These are phyloP conservation scores for Nanger granti DNA, from an alignment of 2,113 vertebrate species.

Conservation along the genomic window DNA sequence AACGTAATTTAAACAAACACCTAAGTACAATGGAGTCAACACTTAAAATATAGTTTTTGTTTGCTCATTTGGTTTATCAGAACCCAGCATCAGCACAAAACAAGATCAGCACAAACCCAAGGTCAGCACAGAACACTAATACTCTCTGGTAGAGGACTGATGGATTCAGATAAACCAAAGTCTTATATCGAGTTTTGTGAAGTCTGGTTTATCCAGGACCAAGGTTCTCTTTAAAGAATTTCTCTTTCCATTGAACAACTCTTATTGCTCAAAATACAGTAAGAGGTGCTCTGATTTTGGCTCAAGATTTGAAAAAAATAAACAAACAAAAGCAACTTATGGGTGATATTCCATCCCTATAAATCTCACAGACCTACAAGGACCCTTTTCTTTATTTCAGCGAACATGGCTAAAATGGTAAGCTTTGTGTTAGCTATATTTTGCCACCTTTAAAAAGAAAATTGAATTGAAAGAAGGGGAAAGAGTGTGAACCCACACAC, in stretches of 20 bases:
- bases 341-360: background rate
- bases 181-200: background rate
- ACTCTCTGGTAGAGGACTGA: background rate
- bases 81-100: background rate
- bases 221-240: background rate
- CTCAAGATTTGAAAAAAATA: background rate
- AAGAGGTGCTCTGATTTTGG: background rate
- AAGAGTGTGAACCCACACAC: background rate
- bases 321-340: background rate
- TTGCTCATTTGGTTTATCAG: background rate
- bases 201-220: background rate
- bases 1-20: background rate
- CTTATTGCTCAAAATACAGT: background rate
- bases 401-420: background rate
- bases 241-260: background rate
- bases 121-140: background rate
- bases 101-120: background rate
- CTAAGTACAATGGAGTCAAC: background rate
- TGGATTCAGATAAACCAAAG: background rate
- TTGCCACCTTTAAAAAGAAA: background rate
- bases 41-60: background rate
- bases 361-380: background rate
- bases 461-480: background rate
- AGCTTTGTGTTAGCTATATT: background rate
- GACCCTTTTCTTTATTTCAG: background rate